Percentiles rank a stretch among this genome's conserved stretches.
phyloP scores from a whole-genome alignment of 2,888 invertebrate species.

The Laothoe populi region DNA sequence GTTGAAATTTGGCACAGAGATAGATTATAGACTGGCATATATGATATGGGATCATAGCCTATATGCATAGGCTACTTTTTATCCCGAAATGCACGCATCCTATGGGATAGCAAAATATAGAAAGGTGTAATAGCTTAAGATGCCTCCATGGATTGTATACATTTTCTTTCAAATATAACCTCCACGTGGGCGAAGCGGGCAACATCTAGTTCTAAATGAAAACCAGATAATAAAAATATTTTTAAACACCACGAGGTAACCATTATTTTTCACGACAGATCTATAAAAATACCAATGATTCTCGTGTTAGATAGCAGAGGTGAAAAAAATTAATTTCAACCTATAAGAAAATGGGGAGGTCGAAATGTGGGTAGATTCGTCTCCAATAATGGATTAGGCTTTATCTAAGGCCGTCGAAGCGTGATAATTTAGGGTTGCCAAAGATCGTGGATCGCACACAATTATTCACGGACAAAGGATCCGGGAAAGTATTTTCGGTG shows the following conservation, averaged over 20 bases:
- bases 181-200: too few relatives aligned
- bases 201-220: too few relatives aligned
- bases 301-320: slow-evolving; percentile 2
- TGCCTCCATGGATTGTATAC: too few relatives aligned
- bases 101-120: too few relatives aligned
- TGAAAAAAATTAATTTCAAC: slow-evolving; percentile 8
- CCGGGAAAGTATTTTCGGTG: slow-evolving; percentile 47
- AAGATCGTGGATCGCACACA: slow-evolving; percentile 50
- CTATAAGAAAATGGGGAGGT: slow-evolving; percentile 11
- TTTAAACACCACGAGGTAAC: not conserved
- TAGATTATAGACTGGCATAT: too few relatives aligned
- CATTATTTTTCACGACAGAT: slow-evolving; percentile 7
- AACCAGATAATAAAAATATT: not conserved
- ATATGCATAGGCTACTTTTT: too few relatives aligned
- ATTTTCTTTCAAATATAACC: too few relatives aligned
- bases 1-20: too few relatives aligned
- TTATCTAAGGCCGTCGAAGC: slow-evolving; percentile 57
- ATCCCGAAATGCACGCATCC: too few relatives aligned
- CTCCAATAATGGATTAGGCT: slow-evolving; percentile 60
- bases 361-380: slow-evolving; percentile 22
- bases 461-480: slow-evolving; percentile 52
- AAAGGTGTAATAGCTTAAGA: too few relatives aligned
- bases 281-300: not conserved
- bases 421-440: slow-evolving; percentile 59
- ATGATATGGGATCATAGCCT: too few relatives aligned